Evolutionary conservation across 2,888 invertebrate genomes (phyloP), one percentile per base, ranked within the genome.

Genomic region (Netelia melanura): DNA sequence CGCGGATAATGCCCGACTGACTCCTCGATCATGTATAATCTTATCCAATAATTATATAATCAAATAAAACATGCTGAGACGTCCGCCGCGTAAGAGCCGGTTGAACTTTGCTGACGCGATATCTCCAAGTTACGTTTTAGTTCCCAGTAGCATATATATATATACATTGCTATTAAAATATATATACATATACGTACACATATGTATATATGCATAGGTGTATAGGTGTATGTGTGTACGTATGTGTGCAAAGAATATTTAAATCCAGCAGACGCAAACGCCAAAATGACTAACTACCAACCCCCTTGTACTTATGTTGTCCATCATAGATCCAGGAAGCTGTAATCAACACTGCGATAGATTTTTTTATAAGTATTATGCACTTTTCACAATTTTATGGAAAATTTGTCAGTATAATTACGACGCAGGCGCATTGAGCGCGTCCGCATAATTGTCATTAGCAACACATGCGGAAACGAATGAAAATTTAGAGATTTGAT

Each of bases 31-130:
- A 65, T 65, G 79, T 79, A 76, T 48, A 82, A 85, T 85, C 85
- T 79, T 83, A 87, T 83, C 85, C 82, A 86, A 87, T 88, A 89
- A 89, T 90, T 89, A 90, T 88, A 87, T 90, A 90, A 90, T 89
- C 89, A 87, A 89, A 90, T 89, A 87, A 87, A 89, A 87, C 80
- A 80, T 86, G 83, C 80, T 75, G 79, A 78, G 75, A 84, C 85
- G 86, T 80, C 81, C 76, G n/a, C 77, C 5, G 67, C 81, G 77
- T 84, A 79, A 81, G 78, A 88, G 86, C 80, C 84, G 85, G 82
- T 87, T 88, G 87, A 88, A 88, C 86, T 86, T 87, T 87, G 72
- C 80, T 65, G 62, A 21, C 79, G 77, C 68, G 75, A 65, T 38
- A 72, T 78, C 67, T 62, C 61, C 61, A 72, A 82, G 83, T 85